phyloP scores from a whole-genome alignment of 1,140 invertebrate genomes.

The Pseudomyrmex concolor region DNA sequence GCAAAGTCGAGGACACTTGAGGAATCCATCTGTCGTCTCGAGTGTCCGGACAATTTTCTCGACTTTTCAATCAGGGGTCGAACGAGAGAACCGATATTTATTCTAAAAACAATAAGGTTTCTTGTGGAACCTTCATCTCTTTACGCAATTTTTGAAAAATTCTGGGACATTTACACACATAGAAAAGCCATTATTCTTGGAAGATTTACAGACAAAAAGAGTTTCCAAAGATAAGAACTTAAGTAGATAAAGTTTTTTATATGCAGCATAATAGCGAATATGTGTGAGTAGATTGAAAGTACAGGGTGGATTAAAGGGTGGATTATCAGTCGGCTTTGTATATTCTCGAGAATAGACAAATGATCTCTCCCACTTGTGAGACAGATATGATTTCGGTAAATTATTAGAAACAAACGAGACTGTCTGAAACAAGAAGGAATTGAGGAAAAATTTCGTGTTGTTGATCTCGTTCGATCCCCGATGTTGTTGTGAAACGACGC shows the following conservation, averaged over 20 bases:
- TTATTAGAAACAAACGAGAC: conserved; percentile 30
- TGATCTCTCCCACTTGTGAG: not conserved
- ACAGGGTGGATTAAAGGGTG: conserved; percentile 29
- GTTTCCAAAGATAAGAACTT: not conserved
- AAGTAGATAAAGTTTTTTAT: conserved; percentile 45
- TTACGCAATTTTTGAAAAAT: conserved; percentile 22
- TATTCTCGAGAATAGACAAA: not conserved
- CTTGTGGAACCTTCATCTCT: not conserved
- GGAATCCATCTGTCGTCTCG: conserved; percentile 3
- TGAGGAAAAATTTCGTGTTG: conserved; percentile 1
- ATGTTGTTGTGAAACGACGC: conserved; percentile 32
- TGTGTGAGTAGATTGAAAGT: not conserved
- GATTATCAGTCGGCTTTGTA: too few relatives aligned
- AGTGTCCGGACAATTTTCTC: conserved; percentile 35
- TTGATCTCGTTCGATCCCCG: conserved; percentile 22
- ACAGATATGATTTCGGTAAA: not conserved
- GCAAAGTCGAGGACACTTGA: conserved; percentile 17
- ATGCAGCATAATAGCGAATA: not conserved
- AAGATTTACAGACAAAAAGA: conserved; percentile 28
- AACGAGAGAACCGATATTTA: conserved; percentile 7
- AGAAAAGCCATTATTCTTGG: conserved; percentile 39
- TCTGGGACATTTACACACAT: not conserved
- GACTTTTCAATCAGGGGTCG: conserved; percentile 56
- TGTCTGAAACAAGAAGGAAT: conserved; percentile 35
- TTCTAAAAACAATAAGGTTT: conserved; percentile 39